Base-by-base conservation (phyloP, 2,797 vertebrate species). In the Peromyscus nudipes region DNA sequence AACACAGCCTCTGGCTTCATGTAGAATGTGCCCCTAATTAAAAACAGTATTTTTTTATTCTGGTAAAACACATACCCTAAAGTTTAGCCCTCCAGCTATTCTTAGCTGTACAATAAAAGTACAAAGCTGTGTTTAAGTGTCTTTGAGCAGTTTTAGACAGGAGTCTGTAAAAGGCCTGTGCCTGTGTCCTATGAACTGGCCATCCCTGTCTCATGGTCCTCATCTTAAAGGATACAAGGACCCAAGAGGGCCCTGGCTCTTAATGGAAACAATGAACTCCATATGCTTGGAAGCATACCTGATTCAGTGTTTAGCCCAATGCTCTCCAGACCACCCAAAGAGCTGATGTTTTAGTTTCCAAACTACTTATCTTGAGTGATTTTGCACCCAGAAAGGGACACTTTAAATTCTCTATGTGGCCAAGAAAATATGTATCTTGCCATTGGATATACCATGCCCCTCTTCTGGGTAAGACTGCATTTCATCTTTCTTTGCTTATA, bases 31-130 rank as follows among this genome's bases (percentile, higher is more conserved):
- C 16, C n/a, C 23, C n/a, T 19, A 60, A 86, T 75, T 62, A 85
- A 71, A 62, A 71, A 91, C 19, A 76, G 29, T 65, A 92, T 88
- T 88, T 62, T 31, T 62, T 80, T 87, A 37, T 82, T 86, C 65
- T 93, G 65, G 40, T 49, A 52, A 93, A 94, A 69, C 52, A 90
- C 2, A 75, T 1, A 83, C n/a, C 40, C 46, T 67, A 37, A 88
- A 71, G 67, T n/a, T 23, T 43, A n/a, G n/a, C 34, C 67, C 8
- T 65, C 55, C 43, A 84, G 77, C 73, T 10, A 64, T 77, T 77
- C 81, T 40, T 77, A 75, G 67, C 27, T 46, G 52, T 79, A 25
- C 23, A 77, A 23, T 40, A 65, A 6, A 77, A 82, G n/a, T 25
- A 55, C 40, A 87, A 5, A 16, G 19, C 25, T 86, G 9, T 92